Percentiles rank a stretch among this genome's conserved stretches.
phyloP scores from a whole-genome alignment of 1,140 invertebrate species.

The Phenacoccus solenopsis region DNA sequence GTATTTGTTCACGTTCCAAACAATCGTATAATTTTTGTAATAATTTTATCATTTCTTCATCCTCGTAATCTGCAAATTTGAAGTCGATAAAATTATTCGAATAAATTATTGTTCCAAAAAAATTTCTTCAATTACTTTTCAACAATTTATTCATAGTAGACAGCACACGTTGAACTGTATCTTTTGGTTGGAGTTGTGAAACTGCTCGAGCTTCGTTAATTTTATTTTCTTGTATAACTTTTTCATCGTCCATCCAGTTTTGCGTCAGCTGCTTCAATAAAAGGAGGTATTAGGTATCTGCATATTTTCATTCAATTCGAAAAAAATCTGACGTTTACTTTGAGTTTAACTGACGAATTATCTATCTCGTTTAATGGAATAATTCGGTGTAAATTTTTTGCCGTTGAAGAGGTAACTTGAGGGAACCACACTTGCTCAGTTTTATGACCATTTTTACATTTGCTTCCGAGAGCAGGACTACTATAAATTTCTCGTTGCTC shows the following conservation, averaged over 20 bases:
- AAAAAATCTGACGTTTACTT: not conserved
- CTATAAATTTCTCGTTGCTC: constrained; percentile 24
- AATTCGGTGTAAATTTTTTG: not conserved
- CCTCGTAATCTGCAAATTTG: not conserved
- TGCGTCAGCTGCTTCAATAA: not conserved
- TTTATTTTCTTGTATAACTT: constrained; percentile 25
- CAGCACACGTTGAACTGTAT: constrained; percentile 8
- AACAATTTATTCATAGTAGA: constrained; percentile 17
- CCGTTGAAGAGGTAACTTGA: not conserved
- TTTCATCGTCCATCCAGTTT: constrained; percentile 20
- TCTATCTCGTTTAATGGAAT: not conserved
- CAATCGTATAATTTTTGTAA: constrained; percentile 23
- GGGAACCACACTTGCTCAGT: not conserved
- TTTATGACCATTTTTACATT: not conserved
- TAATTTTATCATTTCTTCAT: constrained; percentile 18
- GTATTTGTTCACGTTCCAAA: constrained; percentile 22
- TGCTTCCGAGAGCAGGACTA: constrained; percentile 24
- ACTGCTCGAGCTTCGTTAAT: constrained; percentile 28
- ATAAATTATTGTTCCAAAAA: no score
- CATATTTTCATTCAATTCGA: no score
- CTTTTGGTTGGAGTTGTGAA: not conserved
- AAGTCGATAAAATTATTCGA: no score
- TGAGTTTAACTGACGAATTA: not conserved
- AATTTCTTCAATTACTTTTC: not conserved
- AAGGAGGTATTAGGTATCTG: not conserved